These are phyloP conservation scores for Phaedon cochleariae DNA, from an alignment of 2,888 invertebrate genomes.

Conservation along the genomic window DNA sequence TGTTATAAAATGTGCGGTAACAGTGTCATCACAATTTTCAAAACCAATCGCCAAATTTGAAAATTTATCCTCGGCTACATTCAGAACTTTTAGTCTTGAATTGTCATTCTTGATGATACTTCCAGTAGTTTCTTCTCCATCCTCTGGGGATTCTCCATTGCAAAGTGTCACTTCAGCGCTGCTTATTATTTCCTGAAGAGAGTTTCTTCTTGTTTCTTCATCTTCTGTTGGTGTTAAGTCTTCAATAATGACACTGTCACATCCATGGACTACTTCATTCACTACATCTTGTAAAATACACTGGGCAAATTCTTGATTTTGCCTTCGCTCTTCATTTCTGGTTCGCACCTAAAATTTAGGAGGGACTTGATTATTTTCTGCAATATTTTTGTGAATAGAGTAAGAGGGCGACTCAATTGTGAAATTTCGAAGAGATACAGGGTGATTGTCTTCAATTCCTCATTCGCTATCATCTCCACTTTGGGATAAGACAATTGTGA, in stretches of 20 bases:
- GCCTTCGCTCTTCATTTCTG: conserved; percentile 22
- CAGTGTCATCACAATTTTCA: conserved; percentile 22
- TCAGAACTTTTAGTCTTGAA: neutral
- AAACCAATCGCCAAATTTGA: conserved; percentile 41
- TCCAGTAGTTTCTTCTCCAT: neutral
- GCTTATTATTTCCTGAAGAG: neutral
- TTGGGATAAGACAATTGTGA: too few species aligned
- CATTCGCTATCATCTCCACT: too few species aligned
- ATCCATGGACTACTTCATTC: conserved; percentile 47
- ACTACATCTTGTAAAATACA: conserved; percentile 46
- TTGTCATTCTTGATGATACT: neutral
- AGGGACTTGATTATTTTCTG: too few species aligned
- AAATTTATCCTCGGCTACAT: conserved; percentile 15
- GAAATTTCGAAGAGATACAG: too few species aligned
- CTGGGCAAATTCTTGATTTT: conserved; percentile 39
- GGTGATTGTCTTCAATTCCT: too few species aligned
- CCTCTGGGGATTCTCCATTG: neutral
- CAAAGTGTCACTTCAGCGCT: neutral
- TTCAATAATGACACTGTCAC: conserved; percentile 51
- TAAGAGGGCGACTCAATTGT: too few species aligned
- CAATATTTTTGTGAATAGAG: too few species aligned
- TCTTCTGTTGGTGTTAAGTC: conserved; percentile 30
- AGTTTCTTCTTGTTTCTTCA: conserved; percentile 1
- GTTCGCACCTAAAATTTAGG: conserved; percentile 7
- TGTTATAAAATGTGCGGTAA: conserved; percentile 49